Conservation (phyloP, 2,888 invertebrate species). For the Heliconius ismenius region DNA sequence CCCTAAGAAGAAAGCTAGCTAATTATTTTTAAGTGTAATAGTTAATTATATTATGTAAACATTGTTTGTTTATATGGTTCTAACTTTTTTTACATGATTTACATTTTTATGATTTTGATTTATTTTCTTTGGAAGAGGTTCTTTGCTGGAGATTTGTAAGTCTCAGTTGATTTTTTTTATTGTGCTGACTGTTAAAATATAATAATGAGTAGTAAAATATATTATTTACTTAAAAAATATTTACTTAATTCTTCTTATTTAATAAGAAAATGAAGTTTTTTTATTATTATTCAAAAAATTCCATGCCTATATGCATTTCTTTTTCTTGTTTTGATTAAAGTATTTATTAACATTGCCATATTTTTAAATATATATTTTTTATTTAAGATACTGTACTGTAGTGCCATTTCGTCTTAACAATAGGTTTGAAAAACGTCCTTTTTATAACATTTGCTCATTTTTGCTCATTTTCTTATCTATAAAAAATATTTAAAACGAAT, state of each 20-base stretch:
- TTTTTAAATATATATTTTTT: neutral
- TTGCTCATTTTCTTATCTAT: slow-evolving; percentile 11
- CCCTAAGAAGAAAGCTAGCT: slow-evolving; percentile 11
- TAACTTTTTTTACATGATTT: neutral
- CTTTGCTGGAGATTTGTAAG: neutral
- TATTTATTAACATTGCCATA: slow-evolving; percentile 5
- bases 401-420: slow-evolving; percentile 17
- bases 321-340: neutral
- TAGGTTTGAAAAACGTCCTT: slow-evolving; percentile 18
- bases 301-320: slow-evolving; percentile 4
- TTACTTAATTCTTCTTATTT: neutral
- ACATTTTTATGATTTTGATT: slow-evolving; percentile 6
- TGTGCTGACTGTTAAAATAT: neutral
- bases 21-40: slow-evolving; percentile 11
- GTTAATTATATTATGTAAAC: slow-evolving; percentile 1
- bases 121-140: neutral
- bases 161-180: neutral
- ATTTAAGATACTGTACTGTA: neutral
- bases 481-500: neutral
- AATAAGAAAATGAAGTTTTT: neutral
- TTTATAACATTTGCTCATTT: slow-evolving; percentile 11
- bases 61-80: slow-evolving; percentile 8
- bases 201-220: neutral
- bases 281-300: slow-evolving; percentile 6
- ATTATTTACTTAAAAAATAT: neutral